A percentile compares a stretch with the other conserved stretches of the same genome.
Evolutionary conservation across 2,797 vertebrate genomes (phyloP).

Genomic region (Pantherophis vulpinus): DNA sequence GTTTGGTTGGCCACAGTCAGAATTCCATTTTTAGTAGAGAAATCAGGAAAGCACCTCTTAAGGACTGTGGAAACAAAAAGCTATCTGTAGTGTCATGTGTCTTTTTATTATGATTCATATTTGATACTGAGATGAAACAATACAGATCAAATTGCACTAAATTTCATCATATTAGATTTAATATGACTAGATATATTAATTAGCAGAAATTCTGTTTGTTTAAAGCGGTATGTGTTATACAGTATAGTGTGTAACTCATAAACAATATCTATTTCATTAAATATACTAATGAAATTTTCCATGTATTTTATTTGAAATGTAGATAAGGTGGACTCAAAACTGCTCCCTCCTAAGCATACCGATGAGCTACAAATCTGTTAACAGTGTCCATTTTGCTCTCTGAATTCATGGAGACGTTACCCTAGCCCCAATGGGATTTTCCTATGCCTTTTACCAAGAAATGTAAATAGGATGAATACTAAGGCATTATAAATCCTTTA

Average conservation of each 20-base stretch:
- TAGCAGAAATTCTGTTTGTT: not conserved
- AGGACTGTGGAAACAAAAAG: conserved; percentile 78
- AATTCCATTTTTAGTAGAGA: conserved; percentile 84
- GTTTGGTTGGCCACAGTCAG: conserved; percentile 85
- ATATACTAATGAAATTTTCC: not conserved
- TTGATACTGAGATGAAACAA: not conserved
- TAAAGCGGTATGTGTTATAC: not conserved
- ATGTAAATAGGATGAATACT: too few species aligned
- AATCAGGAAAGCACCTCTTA: conserved; percentile 94
- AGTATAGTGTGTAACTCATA: not conserved
- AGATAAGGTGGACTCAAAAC: too few species aligned
- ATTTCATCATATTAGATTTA: not conserved
- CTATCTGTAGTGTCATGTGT: not conserved
- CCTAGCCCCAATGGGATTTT: too few species aligned
- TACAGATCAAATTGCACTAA: not conserved
- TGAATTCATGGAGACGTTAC: too few species aligned
- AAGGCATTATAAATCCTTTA: too few species aligned
- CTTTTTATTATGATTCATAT: conserved; percentile 25
- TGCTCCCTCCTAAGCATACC: too few species aligned
- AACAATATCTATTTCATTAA: not conserved
- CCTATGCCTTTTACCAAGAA: too few species aligned
- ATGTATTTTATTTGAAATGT: too few species aligned
- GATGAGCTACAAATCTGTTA: too few species aligned
- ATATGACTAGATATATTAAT: not conserved
- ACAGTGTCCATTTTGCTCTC: too few species aligned